Percentiles rank a stretch among this genome's conserved stretches.
Conservation (phyloP, 2,113 vertebrate species). For the Amblyopsis rosae region DNA sequence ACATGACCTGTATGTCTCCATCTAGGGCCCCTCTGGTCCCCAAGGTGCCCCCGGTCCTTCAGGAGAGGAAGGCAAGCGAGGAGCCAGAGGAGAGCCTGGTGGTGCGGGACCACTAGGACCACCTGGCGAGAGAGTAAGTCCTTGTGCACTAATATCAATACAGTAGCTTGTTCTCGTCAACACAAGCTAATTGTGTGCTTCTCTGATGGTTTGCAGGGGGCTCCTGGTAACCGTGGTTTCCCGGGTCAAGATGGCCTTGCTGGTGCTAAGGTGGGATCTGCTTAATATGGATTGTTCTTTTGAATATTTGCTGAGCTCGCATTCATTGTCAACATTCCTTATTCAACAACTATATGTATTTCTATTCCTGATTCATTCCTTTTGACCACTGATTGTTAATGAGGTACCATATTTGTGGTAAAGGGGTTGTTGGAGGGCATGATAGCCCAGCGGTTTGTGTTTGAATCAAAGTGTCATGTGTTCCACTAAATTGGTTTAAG, state of each 20-base stretch:
- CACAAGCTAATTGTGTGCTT: slow-evolving; percentile 15
- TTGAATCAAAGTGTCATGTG: too few species aligned
- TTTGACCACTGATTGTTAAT: too few species aligned
- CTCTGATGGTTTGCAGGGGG: slow-evolving; percentile 77
- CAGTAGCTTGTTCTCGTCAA: neutral
- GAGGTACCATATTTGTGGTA: too few species aligned
- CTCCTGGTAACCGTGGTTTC: slow-evolving; percentile 96
- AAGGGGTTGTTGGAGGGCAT: too few species aligned
- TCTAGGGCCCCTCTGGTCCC: slow-evolving; percentile 87
- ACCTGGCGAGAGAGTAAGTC: slow-evolving; percentile 90
- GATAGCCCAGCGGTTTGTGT: too few species aligned
- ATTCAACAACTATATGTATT: neutral
- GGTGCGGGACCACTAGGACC: slow-evolving; percentile 88
- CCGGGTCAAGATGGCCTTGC: slow-evolving; percentile 96
- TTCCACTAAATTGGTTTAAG: too few species aligned
- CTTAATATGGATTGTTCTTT: neutral
- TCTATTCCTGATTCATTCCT: neutral
- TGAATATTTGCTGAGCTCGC: neutral
- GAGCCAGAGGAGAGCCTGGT: slow-evolving; percentile 91
- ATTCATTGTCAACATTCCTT: neutral
- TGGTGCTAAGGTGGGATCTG: slow-evolving; percentile 86
- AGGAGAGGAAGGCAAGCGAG: slow-evolving; percentile 96
- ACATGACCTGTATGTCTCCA: neutral
- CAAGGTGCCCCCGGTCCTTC: slow-evolving; percentile 85
- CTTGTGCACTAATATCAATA: neutral